Base-by-base conservation (phyloP, 1,140 invertebrate genomes). In the Venturia canescens region DNA sequence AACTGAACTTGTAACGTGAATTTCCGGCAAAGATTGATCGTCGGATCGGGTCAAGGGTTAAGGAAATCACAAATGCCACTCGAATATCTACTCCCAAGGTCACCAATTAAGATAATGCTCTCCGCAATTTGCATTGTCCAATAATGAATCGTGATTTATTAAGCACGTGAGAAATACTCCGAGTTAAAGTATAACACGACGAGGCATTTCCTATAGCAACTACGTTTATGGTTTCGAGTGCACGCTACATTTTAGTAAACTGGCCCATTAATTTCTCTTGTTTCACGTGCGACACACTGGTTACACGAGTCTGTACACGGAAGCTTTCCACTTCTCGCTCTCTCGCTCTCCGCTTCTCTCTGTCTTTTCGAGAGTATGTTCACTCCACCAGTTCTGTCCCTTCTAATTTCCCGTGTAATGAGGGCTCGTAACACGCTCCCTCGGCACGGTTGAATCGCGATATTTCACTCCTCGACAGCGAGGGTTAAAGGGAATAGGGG, bases 251-350 rank as follows among this genome's bases (percentile, higher is more conserved):
- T 27, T 48, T 53, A 53, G 11, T 26, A 60, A 76, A 76, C 72
- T 76, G 53, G 72, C 72, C 72, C 72, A 76, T 60, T 76, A 76
- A 76, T 76, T 76, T 76, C 72, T 76, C 72, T 76, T 76, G 72
- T 76, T 76, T 76, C 72, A 76, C 53, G 50, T 53, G 72, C 53
- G 72, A 76, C 72, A 60, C 44, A 44, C 31, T 15, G n/a, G 71
- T 38, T 74, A 21, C 48, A 74, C 31, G 71, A 74, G 71, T 21
- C 71, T 74, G 50, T 74, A 27, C 44, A 44, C 3, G 16, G 48
- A 74, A 50, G 26, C 48, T 21, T 53, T 53, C 50, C 18, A 53
- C 18, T n/a, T 53, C 50, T 2, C 50, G 18, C 50, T 2, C 50
- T 53, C 50, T 53, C 16, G 18, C 50, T n/a, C n/a, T 53, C 50